Base-by-base conservation (phyloP, 2,888 invertebrate genomes). In the Euproctis similis region DNA sequence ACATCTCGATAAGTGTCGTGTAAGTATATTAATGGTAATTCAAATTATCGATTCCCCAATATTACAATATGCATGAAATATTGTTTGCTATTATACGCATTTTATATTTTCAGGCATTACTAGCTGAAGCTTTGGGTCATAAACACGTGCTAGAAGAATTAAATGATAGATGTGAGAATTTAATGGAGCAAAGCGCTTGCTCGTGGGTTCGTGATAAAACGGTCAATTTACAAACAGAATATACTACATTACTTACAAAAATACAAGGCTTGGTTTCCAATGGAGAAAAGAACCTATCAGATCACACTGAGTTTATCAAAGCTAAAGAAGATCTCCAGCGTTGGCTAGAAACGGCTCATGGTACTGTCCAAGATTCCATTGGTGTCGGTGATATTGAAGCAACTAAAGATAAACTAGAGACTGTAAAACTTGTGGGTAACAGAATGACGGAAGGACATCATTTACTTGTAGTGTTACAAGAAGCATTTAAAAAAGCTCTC, bases 291-390 rank as follows among this genome's bases (percentile, higher is more conserved):
- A 95, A 94, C 67, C 80, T 97, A 0, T 92, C 94, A 0, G 96
- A 96, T 65, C 95, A 96, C 59, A 94, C 94, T 0, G 95, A 96
- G 61, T 96, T 96, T 68, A 86, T 94, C 4, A 94, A 94, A 53
- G 93, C 94, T 9, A 94, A 95, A 59, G 88, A 90, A 36, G 92
- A 94, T 51, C 86, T 96, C 48, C 91, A 93, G 42, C 87, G 89
- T 34, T 97, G 97, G 97, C 78, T 96, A 12, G 88, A 90, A 31
- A 88, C 90, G 18, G 93, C 94, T 13, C 92, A 92, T 47, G 92
- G 92, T 14, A 90, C 92, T 3, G 88, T 97, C 0, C 91, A 92
- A 55, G 92, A 92, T 42, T 96, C 95, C 49, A 87, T 90, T 32
- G 93, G 92, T 20, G 91, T 91, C 24, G 95, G 95, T 3, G 93